Evolutionary conservation across 2,888 invertebrate genomes (phyloP).

Genomic region (Eupithecia abbreviata): DNA sequence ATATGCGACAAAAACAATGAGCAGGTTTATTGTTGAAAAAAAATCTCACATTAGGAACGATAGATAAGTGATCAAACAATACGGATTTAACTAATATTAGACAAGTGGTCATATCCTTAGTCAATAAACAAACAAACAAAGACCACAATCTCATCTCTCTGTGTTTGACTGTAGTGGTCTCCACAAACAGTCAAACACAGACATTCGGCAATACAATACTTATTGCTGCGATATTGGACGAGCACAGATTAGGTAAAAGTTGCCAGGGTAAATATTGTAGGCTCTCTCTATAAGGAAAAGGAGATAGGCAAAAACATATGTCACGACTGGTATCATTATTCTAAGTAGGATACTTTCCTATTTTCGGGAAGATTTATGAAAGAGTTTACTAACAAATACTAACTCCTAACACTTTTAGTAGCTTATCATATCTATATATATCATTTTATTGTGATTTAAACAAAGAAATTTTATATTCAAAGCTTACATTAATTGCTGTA

Average conservation of each 20-base stretch:
- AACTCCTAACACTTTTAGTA: no score
- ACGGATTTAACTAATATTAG: neutral
- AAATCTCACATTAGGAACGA: neutral
- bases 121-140: neutral
- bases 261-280: neutral
- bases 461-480: no score
- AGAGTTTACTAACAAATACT: no score
- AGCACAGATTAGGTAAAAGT: neutral
- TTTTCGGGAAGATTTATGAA: no score
- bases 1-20: neutral
- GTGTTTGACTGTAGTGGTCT: slow-evolving; percentile 12
- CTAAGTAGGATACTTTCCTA: no score
- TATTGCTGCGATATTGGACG: slow-evolving; percentile 19
- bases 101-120: neutral
- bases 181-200: slow-evolving; percentile 29
- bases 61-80: neutral
- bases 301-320: neutral
- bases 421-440: no score
- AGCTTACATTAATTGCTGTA: no score
- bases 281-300: neutral
- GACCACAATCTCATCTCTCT: slow-evolving; percentile 3
- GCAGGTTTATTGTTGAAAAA: neutral
- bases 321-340: neutral
- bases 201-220: slow-evolving; percentile 17
- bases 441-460: no score